Base-by-base conservation (phyloP, 2,113 vertebrate genomes). In the Phoxinus phoxinus region DNA sequence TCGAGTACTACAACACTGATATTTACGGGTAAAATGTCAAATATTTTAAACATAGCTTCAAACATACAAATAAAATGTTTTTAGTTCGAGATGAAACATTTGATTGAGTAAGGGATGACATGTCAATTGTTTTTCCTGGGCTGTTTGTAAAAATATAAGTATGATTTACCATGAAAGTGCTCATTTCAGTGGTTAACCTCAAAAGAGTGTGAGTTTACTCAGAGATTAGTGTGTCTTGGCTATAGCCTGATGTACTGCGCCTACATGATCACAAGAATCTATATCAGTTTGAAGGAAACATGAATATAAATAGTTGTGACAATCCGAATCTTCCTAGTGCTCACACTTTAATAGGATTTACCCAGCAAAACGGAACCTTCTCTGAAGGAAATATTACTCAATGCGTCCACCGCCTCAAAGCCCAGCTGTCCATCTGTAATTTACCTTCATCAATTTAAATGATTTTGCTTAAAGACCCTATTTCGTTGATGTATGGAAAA, bases 381-480 rank as follows among this genome's bases (percentile, higher is more conserved):
- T 5, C 61, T 63, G 12, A 63, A 27, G 61, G 23, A 63, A 30
- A 30, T 6, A 63, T 63, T 63, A 27, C 61, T 63, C n/a, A 25
- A 13, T 30, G 25, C 56, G 84, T 84, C 76, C 83, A 84, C 41
- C 35, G 80, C 87, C 67, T 90, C 65, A 79, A 80, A 56, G 82
- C n/a, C 32, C 5, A 72, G 87, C 85, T 91, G 19, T 71, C 19
- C 90, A 90, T 92, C 65, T 75, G 89, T 92, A 87, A 92, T 94
- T 92, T 88, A 91, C 83, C 69, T 76, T 78, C 69, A 76, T 87
- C 79, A 30, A 84, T 88, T 89, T 82, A 89, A 89, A 77, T 83
- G 77, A 90, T 80, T 90, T 76, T 91, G 12, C 6, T 53, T 19
- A 19, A 53, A 53, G 51, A 53, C 6, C 17, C 51, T 56, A 6